Evolutionary conservation across 2,888 invertebrate genomes (phyloP), one percentile per base, ranked within the genome.

Genomic region (Erynnis tages): DNA sequence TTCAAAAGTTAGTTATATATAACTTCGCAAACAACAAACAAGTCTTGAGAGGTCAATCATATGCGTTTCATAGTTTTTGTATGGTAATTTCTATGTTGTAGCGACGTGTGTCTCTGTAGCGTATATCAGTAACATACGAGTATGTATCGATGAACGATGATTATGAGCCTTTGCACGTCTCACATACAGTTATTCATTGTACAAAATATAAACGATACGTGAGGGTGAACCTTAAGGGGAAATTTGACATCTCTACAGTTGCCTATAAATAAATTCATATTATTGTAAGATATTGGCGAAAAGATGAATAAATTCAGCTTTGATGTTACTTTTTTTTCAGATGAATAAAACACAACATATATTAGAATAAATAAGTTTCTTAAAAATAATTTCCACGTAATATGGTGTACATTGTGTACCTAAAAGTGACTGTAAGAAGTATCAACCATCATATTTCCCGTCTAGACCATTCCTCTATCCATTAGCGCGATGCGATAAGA

Each of bases 401-500:
- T 19, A 8, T 19, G 21, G 25, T 16, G 40, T 14, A 17, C 13
- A 13, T n/a, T n/a, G n/a, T n/a, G n/a, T n/a, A n/a, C n/a, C n/a
- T n/a, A n/a, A n/a, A 23, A 23, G 32, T 44, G 32, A 23, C 41
- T 29, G 44, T 40, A 32, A 8, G 16, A 29, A 47, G 46, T 56
- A 58, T 56, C 47, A 59, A 52, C 53, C 32, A 41, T 55, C 56
- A 57, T 58, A 63, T 67, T 71, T 67, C 66, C 63, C 60, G 68
- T 66, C 66, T 34, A 37, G 61, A 60, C 56, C 64, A 62, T 74
- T 74, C 71, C 71, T 71, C 68, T 67, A 65, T 62, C 71, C 74
- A 77, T 77, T 78, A 79, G 56, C 44, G 57, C 61, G 61, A 73
- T 69, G 65, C 62, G 62, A 64, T 61, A 64, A 69, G 73, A 76